These are phyloP conservation scores for Bradypodion ventrale DNA, from an alignment of 2,797 vertebrate species.

Conservation along the genomic window DNA sequence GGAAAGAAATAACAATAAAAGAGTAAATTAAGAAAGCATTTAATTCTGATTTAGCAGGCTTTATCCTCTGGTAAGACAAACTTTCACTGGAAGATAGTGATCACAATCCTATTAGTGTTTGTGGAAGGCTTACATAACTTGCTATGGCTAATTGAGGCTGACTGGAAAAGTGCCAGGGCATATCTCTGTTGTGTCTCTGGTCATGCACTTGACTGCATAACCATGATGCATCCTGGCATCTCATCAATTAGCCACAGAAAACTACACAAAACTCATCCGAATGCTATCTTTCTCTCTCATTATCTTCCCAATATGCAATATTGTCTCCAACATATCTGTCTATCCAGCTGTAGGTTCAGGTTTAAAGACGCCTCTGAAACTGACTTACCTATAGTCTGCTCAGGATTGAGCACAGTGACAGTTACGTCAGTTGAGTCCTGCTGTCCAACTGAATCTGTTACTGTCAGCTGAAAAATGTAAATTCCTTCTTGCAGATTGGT, in stretches of 20 bases:
- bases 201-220: too few species aligned
- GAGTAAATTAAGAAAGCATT: neutral
- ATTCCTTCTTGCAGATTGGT: constrained; percentile 87
- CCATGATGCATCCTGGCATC: too few species aligned
- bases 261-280: too few species aligned
- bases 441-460: constrained; percentile 75
- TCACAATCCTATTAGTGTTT: too few species aligned
- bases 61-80: neutral
- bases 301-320: neutral
- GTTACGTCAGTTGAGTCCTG: constrained; percentile 79
- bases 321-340: neutral
- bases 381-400: constrained; percentile 86
- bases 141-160: too few species aligned
- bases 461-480: constrained; percentile 87
- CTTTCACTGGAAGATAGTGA: too few species aligned
- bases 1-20: neutral
- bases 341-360: neutral
- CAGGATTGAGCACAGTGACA: constrained; percentile 85
- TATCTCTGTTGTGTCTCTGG: too few species aligned
- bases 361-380: neutral
- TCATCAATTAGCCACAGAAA: too few species aligned
- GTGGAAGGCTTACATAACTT: too few species aligned
- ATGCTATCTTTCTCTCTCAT: neutral
- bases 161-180: too few species aligned
- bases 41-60: too few species aligned